Conservation (phyloP, 1,140 invertebrate genomes). For the Drosophila sucinea region DNA sequence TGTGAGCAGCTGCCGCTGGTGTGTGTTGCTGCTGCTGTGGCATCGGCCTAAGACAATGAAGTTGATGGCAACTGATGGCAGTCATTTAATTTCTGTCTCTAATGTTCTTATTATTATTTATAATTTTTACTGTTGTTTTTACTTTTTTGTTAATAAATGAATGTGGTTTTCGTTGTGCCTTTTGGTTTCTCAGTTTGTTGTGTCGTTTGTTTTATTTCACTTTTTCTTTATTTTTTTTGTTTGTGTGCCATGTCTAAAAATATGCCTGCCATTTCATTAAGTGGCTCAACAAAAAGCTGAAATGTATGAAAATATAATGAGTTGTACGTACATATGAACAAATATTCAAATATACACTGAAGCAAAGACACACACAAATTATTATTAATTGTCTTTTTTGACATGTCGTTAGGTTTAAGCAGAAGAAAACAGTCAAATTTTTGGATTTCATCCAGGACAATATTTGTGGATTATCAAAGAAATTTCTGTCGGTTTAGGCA, state of each 20-base stretch:
- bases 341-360: not conserved
- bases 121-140: slow-evolving; percentile 18
- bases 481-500: too few relatives aligned
- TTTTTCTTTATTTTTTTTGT: slow-evolving; percentile 13
- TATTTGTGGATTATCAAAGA: too few relatives aligned
- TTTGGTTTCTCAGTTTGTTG: slow-evolving; percentile 38
- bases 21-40: not conserved
- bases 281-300: slow-evolving; percentile 46
- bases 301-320: not conserved
- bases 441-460: too few relatives aligned
- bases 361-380: not conserved
- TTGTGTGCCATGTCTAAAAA: slow-evolving; percentile 59
- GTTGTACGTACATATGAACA: not conserved
- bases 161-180: slow-evolving; percentile 44
- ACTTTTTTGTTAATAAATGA: slow-evolving; percentile 31
- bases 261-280: slow-evolving; percentile 77
- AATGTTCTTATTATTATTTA: not conserved
- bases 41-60: slow-evolving; percentile 1
- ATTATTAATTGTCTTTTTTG: too few relatives aligned
- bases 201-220: slow-evolving; percentile 39
- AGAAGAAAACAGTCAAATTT: too few relatives aligned
- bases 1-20: slow-evolving; percentile 6
- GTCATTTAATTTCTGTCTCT: slow-evolving; percentile 6
- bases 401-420: too few relatives aligned
- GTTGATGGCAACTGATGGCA: slow-evolving; percentile 13